Base-by-base conservation (phyloP, 1,140 invertebrate genomes). In the Trichomalopsis sarcophagae region DNA sequence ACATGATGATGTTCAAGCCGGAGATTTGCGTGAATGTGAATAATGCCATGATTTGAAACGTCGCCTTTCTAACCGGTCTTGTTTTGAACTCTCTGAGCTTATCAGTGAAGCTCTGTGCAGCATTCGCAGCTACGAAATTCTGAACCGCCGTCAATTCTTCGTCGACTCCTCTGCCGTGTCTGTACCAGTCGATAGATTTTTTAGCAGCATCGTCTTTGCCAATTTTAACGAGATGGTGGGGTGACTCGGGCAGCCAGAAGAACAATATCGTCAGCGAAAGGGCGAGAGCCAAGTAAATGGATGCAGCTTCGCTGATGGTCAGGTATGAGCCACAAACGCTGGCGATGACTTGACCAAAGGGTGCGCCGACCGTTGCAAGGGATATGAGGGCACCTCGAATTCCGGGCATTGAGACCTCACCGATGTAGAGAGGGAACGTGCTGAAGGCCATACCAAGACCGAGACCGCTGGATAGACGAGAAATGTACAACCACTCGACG, bases 21-120 rank as follows among this genome's bases (percentile, higher is more conserved):
- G 95, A 96, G 50, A 97, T 94, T 89, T 97, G 96, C 89, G 97
- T 96, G 17, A 96, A 95, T 2, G 95, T 92, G 88, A 96, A 96
- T 80, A 97, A 92, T 13, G 95, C 91, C 44, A 95, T 89, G 36
- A 95, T 93, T 69, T 97, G 95, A 7, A 95, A 89, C 2, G 97
- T 91, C 9, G 95, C 95, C 84, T 94, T 95, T 82, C 95, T 93
- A 89, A 21, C 86, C 50, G 11, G 73, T 84, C 33, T 27, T 0
- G 68, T 84, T n/a, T 76, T 86, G 4, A 86, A 79, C 47, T 84
- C 79, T 9, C 55, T 27, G 17, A 88, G 40, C 17, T 87, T 81
- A 7, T 84, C 69, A 0, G 13, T 14, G 10, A 86, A 66, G 2
- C 77, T 84, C 2, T 66, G 40, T 1, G 47, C 21, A 6, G 4